Base-by-base conservation (phyloP, 2,113 vertebrate genomes). In the Pelmatolapia mariae region DNA sequence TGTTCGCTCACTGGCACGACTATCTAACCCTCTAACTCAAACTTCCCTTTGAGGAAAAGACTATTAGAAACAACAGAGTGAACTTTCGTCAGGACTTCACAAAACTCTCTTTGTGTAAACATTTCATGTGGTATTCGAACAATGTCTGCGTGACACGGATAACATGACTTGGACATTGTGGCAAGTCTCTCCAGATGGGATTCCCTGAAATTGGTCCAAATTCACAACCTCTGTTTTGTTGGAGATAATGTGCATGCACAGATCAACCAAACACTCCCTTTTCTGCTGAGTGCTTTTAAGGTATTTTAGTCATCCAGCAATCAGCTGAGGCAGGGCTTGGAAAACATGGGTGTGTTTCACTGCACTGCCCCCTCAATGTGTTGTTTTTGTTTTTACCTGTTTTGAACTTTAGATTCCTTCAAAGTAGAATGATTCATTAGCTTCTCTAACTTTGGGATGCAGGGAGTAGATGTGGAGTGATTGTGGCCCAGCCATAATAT, bases 41-140 rank as follows among this genome's bases (percentile, higher is more conserved):
- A 61, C 22, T 38, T 71, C 36, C 6, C 36, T 79, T 87, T 73
- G 13, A 38, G 38, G 40, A 81, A 71, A 87, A 88, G 11, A 19
- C 7, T 47, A 82, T 87, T 71, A 71, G 16, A 90, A 91, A 80
- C 29, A 86, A 68, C 56, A 4, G 40, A 61, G 43, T 82, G 54
- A 85, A 87, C 81, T 85, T 61, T 80, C 31, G 61, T 63, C 22
- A 45, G 26, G 8, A n/a, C 3, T 3, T 4, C 56, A 92, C 89
- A 94, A 89, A 80, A 18, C 80, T 45, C 22, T 89, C 88, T 85
- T 89, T 95, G 90, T 91, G 45, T 33, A 19, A 84, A 78, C 33
- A 82, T 84, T 84, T 83, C 2, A 66, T 88, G 61, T 83, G 92
- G 90, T 90, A 94, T 94, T 86, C 26, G 31, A 94, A 83, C 80